Conservation (phyloP, 2,888 invertebrate genomes). For the Pristionchus entomophagus region DNA sequence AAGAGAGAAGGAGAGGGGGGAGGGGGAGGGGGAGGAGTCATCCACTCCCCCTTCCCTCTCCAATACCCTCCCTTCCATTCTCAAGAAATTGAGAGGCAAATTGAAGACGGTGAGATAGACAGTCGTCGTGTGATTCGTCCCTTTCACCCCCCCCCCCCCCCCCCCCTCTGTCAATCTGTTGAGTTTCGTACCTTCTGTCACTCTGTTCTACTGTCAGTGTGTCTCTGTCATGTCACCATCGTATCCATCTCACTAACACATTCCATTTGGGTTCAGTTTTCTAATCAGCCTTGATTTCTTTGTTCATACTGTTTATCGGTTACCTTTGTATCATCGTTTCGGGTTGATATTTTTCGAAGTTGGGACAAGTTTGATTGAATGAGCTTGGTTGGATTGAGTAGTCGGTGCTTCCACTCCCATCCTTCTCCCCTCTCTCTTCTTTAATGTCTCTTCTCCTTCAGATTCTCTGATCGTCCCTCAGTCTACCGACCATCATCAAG, state of each 20-base stretch:
- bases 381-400: slow-evolving; percentile 13
- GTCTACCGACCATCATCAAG: slow-evolving; percentile 44
- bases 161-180: slow-evolving; percentile 13
- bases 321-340: background rate
- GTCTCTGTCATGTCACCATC: background rate
- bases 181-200: background rate
- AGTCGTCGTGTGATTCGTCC: slow-evolving; percentile 2
- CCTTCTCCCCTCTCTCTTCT: background rate
- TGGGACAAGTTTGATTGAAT: background rate
- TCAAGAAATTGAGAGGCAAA: slow-evolving; percentile 37
- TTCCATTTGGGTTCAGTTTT: background rate
- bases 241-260: background rate
- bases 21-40: slow-evolving; percentile 6
- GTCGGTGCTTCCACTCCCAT: background rate
- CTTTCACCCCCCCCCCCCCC: background rate
- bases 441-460: background rate
- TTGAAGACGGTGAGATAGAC: slow-evolving; percentile 35
- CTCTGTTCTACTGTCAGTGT: background rate
- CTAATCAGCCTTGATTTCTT: background rate
- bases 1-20: background rate
- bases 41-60: slow-evolving; percentile 9
- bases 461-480: slow-evolving; percentile 40
- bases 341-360: background rate
- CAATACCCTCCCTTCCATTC: slow-evolving; percentile 43
- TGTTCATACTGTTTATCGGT: background rate